Base-by-base conservation (phyloP, 2,888 invertebrate species). In the Ctena decussata region DNA sequence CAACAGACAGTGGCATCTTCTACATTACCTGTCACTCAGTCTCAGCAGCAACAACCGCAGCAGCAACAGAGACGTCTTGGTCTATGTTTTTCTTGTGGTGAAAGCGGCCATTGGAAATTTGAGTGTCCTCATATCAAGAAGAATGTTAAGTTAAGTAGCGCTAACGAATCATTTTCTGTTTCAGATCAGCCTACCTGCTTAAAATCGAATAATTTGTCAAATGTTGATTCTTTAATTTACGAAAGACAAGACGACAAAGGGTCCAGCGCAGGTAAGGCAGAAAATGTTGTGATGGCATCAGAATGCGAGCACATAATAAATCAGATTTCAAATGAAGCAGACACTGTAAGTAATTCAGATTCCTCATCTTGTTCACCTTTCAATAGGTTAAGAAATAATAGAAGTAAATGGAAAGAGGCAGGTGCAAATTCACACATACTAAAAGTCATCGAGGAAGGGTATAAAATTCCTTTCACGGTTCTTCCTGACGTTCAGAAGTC, bases 391-490 rank as follows among this genome's bases (percentile, higher is more conserved):
- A 27, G 57, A 57, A 57, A 8, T 3, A 27, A 24, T 27, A 6
- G 6, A 27, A 27, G 27, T 2, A 57, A 57, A 57, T 57, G 57
- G 57, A 57, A 57, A 5, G 27, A 18, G 27, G 27, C 27, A 6
- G 27, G 24, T 57, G 57, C 2, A 2, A 15, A 27, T 57, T 57
- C 27, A 57, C 27, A 57, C 27, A 24, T 57, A 27, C 27, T 27
- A 24, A 57, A 27, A 8, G 57, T 57, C 27, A 27, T 57, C n/a
- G 27, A 57, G 27, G 57, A 57, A 11, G 57, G 82, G 30, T 76
- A 88, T 39, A 81, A 57, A 44, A 46, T 81, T 27, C 86, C 83
- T 30, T 85, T 86, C 44, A 80, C 69, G 76, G 71, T 6, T 41
- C 15, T 74, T 1, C 85, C 87, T 21, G 30, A n/a, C 0, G 27